A percentile compares a stretch with the other conserved stretches of the same genome.
Evolutionary conservation across 35 echinoderm and acorn worm genomes (phyloP).

Genomic region (Acanthaster planci): DNA sequence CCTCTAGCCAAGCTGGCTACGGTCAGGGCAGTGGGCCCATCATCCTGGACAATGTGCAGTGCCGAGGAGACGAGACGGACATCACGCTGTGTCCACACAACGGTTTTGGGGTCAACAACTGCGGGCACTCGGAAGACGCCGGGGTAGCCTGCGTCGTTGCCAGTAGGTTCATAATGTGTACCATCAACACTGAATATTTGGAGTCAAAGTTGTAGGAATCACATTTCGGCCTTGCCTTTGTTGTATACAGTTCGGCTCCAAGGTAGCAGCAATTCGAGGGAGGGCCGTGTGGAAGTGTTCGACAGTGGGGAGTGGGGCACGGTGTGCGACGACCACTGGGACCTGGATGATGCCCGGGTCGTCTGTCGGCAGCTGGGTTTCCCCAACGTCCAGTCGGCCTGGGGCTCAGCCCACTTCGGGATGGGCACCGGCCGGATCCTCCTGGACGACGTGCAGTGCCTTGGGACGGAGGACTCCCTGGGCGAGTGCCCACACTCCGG

Average conservation of each 20-base stretch:
- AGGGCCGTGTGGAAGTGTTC: conserved; percentile 69
- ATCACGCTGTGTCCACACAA: not conserved
- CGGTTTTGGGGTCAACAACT: conserved; percentile 33
- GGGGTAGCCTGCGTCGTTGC: conserved; percentile 27
- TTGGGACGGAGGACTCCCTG: conserved; percentile 41
- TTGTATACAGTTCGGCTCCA: conserved; percentile 46
- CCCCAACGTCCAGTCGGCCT: not conserved
- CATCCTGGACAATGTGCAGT: conserved; percentile 22
- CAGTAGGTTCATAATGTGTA: no score
- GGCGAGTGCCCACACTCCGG: conserved; percentile 44
- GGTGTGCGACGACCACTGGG: conserved; percentile 76
- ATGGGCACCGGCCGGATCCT: conserved; percentile 46
- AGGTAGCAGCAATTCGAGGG: conserved; percentile 14
- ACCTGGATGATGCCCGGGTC: conserved; percentile 42
- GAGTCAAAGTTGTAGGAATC: no score
- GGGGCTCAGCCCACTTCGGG: conserved; percentile 42
- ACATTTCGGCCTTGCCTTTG: no score
- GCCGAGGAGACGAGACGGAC: conserved; percentile 10
- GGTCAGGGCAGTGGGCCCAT: conserved; percentile 40
- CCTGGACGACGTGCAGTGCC: conserved; percentile 56
- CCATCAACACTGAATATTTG: no score
- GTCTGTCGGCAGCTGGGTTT: conserved; percentile 63
- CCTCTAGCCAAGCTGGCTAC: not conserved
- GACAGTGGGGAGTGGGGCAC: conserved; percentile 36
- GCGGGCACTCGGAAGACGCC: conserved; percentile 45